Evolutionary conservation across 1,140 invertebrate species (phyloP), one percentile per base, ranked within the genome.

Genomic region (Oscheius sp.): DNA sequence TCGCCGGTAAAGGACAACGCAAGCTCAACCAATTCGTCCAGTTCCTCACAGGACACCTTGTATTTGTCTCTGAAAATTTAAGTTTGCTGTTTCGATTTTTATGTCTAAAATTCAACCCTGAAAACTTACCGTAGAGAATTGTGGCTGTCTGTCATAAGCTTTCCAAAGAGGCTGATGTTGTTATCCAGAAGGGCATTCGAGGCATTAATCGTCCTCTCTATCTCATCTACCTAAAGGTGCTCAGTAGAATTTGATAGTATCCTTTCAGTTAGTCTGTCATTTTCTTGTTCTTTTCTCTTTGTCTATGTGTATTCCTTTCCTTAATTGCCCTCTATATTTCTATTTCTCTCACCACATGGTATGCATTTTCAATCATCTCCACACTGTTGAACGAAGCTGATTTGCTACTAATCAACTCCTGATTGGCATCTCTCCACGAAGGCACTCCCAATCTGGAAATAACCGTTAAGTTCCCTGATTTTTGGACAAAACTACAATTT

Each of bases 1-100:
- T n/a, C n/a, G 3, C 66, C 66, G 28, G 64, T 32, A 20, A 68
- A 34, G 3, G 13, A 28, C 20, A 68, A 49, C 15, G 66, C 55
- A 18, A 68, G 29, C 0, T 68, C 45, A 10, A 68, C 66, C 66
- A 68, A 28, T 45, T 68, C n/a, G 63, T 68, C 66, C 45, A 68
- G 26, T 61, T 68, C 66, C 10, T 15, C 13, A 64, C 66, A 68
- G 15, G 66, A 68, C 10, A 68, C 66, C 13, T 58, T 1, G 46
- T 68, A 68, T 32, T 68, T 68, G 28, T 49, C 38, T 20, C 66
- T 68, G n/a, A 61, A 68, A 68, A 64, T 58, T 10, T 61, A 68
- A 3, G 15, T 68, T 67, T 13, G 63, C 29, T 13, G 2, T 23
- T 7, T 10, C 10, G n/a, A 62, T 66, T 26, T 15, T 0, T 58